These are phyloP conservation scores for Zonitis immaculata DNA, from an alignment of 2,888 invertebrate genomes.

Conservation along the genomic window DNA sequence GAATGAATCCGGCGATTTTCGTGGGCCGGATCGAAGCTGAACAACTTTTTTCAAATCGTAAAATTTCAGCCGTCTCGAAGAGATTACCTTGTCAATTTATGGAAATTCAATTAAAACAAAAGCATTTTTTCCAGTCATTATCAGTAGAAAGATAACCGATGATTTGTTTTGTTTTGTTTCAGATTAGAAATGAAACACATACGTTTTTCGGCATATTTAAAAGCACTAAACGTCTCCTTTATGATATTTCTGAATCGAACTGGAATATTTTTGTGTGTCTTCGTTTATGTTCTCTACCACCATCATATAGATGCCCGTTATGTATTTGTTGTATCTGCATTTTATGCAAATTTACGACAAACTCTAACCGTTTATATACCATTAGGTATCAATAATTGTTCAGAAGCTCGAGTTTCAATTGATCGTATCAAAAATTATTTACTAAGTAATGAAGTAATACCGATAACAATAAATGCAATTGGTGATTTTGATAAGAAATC, in stretches of 20 bases:
- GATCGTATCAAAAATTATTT: conserved; percentile 55
- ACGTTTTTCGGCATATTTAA: conserved; percentile 58
- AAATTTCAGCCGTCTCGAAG: too few relatives aligned
- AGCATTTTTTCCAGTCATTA: neutral
- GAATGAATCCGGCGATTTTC: neutral
- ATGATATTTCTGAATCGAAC: conserved; percentile 77
- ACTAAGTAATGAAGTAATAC: conserved; percentile 41
- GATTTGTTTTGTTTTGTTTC: conserved; percentile 24
- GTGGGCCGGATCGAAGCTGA: too few relatives aligned
- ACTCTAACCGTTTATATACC: conserved; percentile 62
- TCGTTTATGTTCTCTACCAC: conserved; percentile 67
- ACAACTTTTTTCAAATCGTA: too few relatives aligned
- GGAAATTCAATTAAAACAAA: too few relatives aligned
- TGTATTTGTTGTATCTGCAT: conserved; percentile 70
- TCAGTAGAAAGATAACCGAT: neutral
- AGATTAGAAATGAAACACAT: conserved; percentile 66
- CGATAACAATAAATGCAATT: neutral
- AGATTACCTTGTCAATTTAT: too few relatives aligned
- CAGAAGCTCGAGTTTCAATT: conserved; percentile 52
- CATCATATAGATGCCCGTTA: conserved; percentile 54
- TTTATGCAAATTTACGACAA: conserved; percentile 65
- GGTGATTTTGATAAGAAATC: conserved; percentile 43
- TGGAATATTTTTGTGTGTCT: conserved; percentile 75
- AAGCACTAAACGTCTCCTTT: conserved; percentile 59
- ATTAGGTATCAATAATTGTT: conserved; percentile 61